Base-by-base conservation (phyloP, 2,797 vertebrate species). In the Garrulus glandarius region DNA sequence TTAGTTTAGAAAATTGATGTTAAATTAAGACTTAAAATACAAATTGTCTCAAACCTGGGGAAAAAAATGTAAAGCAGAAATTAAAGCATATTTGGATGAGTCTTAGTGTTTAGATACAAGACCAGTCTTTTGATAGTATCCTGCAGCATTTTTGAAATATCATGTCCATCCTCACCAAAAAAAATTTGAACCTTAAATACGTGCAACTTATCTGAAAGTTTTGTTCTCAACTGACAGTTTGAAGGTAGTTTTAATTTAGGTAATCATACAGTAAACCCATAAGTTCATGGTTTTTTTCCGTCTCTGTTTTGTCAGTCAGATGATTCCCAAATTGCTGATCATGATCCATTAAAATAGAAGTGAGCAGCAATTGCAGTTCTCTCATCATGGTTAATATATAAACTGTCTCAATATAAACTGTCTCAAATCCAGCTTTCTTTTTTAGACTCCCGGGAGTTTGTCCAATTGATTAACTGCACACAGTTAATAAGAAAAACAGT, bases 121-220 rank as follows among this genome's bases (percentile, higher is more conserved):
- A 87, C 5, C 14, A 61, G 26, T 22, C 4, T 50, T 81, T 69
- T 43, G 8, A 29, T 15, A 65, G 26, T 67, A 57, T 67, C 70
- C 16, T 61, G 11, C 17, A 46, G 11, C 26, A 57, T 43, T 87
- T 89, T 57, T 76, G 14, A 44, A 95, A 82, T 32, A 32, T 23
- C 0, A 0, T 37, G 4, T 43, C 56, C 23, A 55, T 18, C 7
- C 4, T 64, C 10, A 84, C 17, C 1, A 50, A 56, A 84, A 32
- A n/a, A 23, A 43, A 20, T 0, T 24, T 11, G 8, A 88, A 53
- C 2, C 6, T 71, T 70, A 63, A 63, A 81, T 37, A 36, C 72
- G 57, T 21, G 26, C 3, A 44, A 44, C 4, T 76, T 85, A 60
- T 47, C 30, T 46, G 24, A 43, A 39, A 44, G 3, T 21, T 55